Percentiles rank a stretch among this genome's conserved stretches.
Conservation (phyloP, 1,140 invertebrate genomes). For the Tribolium castaneum region DNA sequence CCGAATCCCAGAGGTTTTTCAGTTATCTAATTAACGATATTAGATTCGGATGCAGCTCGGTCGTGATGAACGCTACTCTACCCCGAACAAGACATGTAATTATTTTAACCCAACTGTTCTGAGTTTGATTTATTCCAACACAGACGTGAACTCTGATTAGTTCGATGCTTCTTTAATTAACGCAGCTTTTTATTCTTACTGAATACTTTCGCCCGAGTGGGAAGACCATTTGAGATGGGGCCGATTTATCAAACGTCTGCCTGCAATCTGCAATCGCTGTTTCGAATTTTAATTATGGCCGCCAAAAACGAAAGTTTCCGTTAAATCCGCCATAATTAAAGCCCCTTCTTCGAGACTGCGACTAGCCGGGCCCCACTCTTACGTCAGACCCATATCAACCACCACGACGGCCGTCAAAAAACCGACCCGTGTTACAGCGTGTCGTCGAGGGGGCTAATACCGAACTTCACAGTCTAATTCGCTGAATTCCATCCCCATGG, state of each 20-base stretch:
- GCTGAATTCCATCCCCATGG: conserved; percentile 43
- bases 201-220: conserved; percentile 52
- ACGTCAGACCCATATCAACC: conserved; percentile 56
- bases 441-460: neutral
- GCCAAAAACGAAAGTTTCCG: conserved; percentile 12
- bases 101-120: conserved; percentile 62
- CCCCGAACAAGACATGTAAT: conserved; percentile 63
- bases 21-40: conserved; percentile 64
- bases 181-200: conserved; percentile 57
- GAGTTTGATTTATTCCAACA: conserved; percentile 63
- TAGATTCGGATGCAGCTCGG: conserved; percentile 61
- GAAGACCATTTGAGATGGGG: conserved; percentile 54
- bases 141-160: conserved; percentile 63
- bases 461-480: conserved; percentile 49
- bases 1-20: conserved; percentile 58
- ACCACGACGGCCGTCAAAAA: conserved; percentile 53
- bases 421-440: conserved; percentile 45
- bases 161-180: conserved; percentile 64
- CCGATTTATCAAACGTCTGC: conserved; percentile 55
- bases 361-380: conserved; percentile 40
- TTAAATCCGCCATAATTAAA: conserved; percentile 49
- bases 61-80: conserved; percentile 60
- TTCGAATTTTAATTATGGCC: conserved; percentile 36
- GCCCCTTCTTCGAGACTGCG: conserved; percentile 49
- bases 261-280: conserved; percentile 51